These are phyloP conservation scores for Limosa lapponica DNA, from an alignment of 2,797 vertebrate genomes.

Conservation along the genomic window DNA sequence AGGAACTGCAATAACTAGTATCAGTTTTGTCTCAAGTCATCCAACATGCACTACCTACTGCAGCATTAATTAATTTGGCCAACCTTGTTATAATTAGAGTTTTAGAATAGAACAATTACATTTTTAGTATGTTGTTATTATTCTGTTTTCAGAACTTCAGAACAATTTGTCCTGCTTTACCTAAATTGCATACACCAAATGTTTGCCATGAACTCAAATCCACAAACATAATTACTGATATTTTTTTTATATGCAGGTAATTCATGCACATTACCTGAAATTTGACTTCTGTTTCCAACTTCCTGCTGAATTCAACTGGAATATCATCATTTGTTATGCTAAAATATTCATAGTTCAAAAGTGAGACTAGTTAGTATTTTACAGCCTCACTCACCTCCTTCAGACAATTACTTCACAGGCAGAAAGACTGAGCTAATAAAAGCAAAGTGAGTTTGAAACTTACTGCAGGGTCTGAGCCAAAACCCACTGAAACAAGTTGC, in stretches of 20 bases:
- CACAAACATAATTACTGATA: not conserved
- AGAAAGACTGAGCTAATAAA: not conserved
- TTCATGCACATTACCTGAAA: not conserved
- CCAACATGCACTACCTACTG: not conserved
- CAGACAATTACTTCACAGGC: not conserved
- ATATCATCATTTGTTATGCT: not conserved
- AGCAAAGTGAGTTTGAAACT: not conserved
- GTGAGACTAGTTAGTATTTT: not conserved
- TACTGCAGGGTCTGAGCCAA: not conserved
- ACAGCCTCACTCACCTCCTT: not conserved
- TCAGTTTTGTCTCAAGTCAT: not conserved
- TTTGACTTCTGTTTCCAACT: not conserved
- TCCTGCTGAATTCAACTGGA: not conserved
- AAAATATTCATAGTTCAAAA: conserved; percentile 19
- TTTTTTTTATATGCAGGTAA: not conserved
- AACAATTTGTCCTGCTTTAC: not conserved
- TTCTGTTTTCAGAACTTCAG: not conserved
- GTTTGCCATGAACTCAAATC: not conserved
- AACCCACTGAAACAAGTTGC: not conserved
- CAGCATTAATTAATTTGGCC: not conserved
- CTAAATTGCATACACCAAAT: not conserved
- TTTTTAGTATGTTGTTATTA: not conserved
- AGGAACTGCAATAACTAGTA: not conserved
- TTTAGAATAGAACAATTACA: not conserved
- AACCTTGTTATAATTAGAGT: not conserved